Evolutionary conservation across 30 jellyfish, hydroid and myxozoan species (phyloP).

Genomic region (Turritopsis dohrnii): DNA sequence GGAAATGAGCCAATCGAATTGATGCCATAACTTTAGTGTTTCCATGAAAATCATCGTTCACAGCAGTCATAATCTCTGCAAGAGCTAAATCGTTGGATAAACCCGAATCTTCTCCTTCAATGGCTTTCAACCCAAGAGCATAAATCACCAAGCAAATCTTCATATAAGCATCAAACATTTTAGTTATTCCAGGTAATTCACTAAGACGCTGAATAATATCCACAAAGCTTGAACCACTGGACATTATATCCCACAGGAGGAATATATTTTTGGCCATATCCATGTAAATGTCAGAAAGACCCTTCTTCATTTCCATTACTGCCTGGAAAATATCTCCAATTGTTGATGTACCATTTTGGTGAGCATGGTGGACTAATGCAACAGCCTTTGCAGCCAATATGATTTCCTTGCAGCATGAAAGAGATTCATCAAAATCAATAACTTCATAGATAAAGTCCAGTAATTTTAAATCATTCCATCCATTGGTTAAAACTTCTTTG

Average conservation of each 20-base stretch:
- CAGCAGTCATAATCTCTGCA: background rate
- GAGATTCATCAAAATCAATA: background rate
- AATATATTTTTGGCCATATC: background rate
- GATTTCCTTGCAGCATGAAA: background rate
- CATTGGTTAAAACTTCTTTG: background rate
- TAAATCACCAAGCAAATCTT: background rate
- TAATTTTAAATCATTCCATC: background rate
- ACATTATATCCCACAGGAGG: background rate
- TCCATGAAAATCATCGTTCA: background rate
- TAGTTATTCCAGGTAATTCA: background rate
- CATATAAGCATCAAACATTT: background rate
- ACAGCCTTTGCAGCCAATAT: background rate
- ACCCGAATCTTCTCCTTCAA: background rate
- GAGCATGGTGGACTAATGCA: background rate
- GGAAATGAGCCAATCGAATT: background rate
- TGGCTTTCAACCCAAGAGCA: background rate
- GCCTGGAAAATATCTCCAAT: background rate
- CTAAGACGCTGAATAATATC: background rate
- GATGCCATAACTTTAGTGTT: background rate
- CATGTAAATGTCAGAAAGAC: background rate
- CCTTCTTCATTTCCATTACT: background rate
- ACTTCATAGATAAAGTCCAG: background rate
- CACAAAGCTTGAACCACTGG: background rate
- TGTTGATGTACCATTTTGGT: background rate
- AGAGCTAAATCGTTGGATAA: background rate